These are phyloP conservation scores for Melanostigma gelatinosum DNA, from an alignment of 2,113 vertebrate species.

Conservation along the genomic window DNA sequence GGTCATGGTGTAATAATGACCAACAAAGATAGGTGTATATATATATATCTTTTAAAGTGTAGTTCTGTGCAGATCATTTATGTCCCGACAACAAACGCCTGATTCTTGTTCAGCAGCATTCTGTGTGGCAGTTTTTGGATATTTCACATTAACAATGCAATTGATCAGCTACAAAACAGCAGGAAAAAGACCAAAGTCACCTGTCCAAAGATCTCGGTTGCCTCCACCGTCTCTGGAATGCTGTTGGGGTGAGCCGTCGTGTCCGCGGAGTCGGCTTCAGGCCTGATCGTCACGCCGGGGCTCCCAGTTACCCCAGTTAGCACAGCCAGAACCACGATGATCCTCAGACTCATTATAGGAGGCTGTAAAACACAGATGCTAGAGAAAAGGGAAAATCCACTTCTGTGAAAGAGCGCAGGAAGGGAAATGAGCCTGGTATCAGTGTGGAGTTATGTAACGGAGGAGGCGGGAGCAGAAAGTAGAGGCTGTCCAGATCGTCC, in stretches of 20 bases:
- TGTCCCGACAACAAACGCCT: neutral
- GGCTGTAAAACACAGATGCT: neutral
- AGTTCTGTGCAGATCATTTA: neutral
- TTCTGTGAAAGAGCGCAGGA: conserved; percentile 26
- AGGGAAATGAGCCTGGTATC: conserved; percentile 44
- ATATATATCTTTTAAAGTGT: conserved; percentile 20
- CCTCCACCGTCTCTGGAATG: neutral
- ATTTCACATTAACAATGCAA: neutral
- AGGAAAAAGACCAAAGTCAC: conserved; percentile 13
- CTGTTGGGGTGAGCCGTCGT: conserved; percentile 34
- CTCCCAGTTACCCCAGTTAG: conserved; percentile 47
- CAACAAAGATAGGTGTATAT: conserved; percentile 39
- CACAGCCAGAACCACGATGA: conserved; percentile 34
- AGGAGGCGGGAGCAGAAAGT: conserved; percentile 20
- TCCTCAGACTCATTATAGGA: conserved; percentile 55
- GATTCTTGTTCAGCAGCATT: neutral
- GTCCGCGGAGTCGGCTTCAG: conserved; percentile 1
- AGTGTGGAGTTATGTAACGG: conserved; percentile 48
- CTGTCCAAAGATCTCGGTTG: conserved; percentile 16
- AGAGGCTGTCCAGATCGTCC: conserved; percentile 67
- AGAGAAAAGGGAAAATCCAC: conserved; percentile 8
- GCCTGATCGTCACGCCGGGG: neutral
- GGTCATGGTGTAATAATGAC: conserved; percentile 23
- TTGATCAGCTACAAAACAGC: neutral
- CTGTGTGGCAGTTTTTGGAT: neutral